Evolutionary conservation across 2,888 invertebrate genomes (phyloP), one percentile per base, ranked within the genome.

Genomic region (Odiellus spinosus): DNA sequence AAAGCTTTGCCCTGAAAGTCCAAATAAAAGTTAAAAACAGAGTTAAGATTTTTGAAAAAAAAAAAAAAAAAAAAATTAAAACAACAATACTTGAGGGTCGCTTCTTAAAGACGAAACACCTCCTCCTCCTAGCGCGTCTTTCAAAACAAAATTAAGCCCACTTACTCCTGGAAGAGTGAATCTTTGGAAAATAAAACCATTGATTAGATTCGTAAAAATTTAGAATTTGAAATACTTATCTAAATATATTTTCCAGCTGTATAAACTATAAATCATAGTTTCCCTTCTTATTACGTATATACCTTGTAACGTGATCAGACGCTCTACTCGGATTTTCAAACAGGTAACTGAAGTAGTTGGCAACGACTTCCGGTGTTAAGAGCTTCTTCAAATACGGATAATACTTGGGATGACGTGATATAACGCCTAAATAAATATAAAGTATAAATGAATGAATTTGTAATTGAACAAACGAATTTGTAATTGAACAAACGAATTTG

Each of bases 91-190:
- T 61, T 66, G 67, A 39, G 70, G 69, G 57, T 71, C 71, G 54
- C 63, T 63, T 26, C 69, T 57, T 5, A 71, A 58, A 2, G 70
- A 69, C 3, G 70, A 67, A 41, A 71, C 65, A 3, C 71, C 71
- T 14, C 71, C 71, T 3, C 71, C 71, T 15, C 70, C 71, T 1
- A 71, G 59, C 3, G 64, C 61, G 47, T 67, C 59, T 42, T 63
- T 59, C 42, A 71, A 57, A 3, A 71, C 59, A 59, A 71, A 71
- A 56, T 71, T 71, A 21, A 71, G 56, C 3, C 60, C 71, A 53
- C 63, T 47, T 8, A 71, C 61, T 8, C 71, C 71, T 40, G 68
- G 68, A 11, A 70, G 58, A 48, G 67, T 65, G 61, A 64, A 71
- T 51, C 71, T 69, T 52, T 46, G 43, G 44, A 33, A 18, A 45